These are phyloP conservation scores for Chloebia gouldiae DNA, from an alignment of 2,113 vertebrate species.

Conservation along the genomic window DNA sequence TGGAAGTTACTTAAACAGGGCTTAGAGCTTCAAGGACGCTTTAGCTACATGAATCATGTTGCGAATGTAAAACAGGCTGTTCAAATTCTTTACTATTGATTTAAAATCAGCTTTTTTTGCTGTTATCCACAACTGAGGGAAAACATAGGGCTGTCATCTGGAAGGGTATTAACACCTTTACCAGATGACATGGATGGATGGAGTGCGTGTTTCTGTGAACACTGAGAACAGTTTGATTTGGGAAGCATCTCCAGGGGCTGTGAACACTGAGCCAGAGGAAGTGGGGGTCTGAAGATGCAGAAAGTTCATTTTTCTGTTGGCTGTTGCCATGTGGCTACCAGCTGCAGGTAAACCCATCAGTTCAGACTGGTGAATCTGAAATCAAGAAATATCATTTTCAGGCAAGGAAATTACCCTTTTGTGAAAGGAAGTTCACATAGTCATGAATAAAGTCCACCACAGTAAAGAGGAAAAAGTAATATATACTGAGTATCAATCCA, in stretches of 20 bases:
- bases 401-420: conserved; percentile 39
- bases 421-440: conserved; percentile 21
- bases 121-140: not conserved
- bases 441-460: not conserved
- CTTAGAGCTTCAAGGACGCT: not conserved
- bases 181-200: not conserved
- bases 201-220: not conserved
- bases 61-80: not conserved
- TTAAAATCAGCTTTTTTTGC: conserved; percentile 17
- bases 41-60: not conserved
- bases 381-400: conserved; percentile 32
- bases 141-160: conserved; percentile 15
- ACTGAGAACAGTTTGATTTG: not conserved
- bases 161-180: conserved; percentile 57
- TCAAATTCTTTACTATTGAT: conserved; percentile 13
- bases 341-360: conserved; percentile 61
- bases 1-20: not conserved
- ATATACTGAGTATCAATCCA: not conserved
- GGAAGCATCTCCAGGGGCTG: conserved; percentile 29
- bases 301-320: conserved; percentile 26
- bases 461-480: conserved; percentile 3
- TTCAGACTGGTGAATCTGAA: conserved; percentile 10
- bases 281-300: conserved; percentile 1
- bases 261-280: conserved; percentile 39
- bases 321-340: conserved; percentile 7